phyloP scores from a whole-genome alignment of 2,797 vertebrate species.

The Clarias platycephalus region DNA sequence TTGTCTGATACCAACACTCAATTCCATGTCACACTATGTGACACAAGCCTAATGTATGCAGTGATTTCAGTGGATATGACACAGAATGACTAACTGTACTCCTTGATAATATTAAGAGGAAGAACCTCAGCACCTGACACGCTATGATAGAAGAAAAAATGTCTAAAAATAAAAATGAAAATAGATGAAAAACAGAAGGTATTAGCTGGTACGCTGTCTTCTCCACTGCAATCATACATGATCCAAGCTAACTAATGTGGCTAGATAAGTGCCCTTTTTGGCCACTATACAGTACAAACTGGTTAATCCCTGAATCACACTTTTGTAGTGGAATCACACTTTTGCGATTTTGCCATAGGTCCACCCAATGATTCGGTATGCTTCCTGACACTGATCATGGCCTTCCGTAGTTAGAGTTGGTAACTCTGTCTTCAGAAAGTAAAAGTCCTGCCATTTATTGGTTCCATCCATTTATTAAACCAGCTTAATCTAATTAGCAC shows the following conservation, averaged over 20 bases:
- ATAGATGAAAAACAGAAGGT: background rate
- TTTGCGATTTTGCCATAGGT: too few relatives aligned
- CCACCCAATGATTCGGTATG: too few relatives aligned
- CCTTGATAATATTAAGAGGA: background rate
- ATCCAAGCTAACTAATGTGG: background rate
- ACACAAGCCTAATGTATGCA: background rate
- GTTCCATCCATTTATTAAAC: too few relatives aligned
- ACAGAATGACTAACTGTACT: background rate
- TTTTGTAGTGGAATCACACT: too few relatives aligned
- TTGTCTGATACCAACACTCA: too few relatives aligned
- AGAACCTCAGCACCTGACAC: background rate
- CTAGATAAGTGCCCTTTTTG: background rate
- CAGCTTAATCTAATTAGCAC: too few relatives aligned
- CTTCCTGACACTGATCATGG: too few relatives aligned
- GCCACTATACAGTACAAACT: too few relatives aligned
- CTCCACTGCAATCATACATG: background rate
- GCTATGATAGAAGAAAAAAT: background rate
- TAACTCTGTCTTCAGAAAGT: too few relatives aligned
- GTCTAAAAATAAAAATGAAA: background rate
- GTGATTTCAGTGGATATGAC: background rate
- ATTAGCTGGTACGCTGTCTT: background rate
- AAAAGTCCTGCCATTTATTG: too few relatives aligned
- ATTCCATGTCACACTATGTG: background rate
- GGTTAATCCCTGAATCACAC: too few relatives aligned
- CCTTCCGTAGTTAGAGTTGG: too few relatives aligned